A percentile compares a stretch with the other conserved stretches of the same genome.
phyloP scores from a whole-genome alignment of 2,113 vertebrate genomes.

The Odocoileus virginianus region DNA sequence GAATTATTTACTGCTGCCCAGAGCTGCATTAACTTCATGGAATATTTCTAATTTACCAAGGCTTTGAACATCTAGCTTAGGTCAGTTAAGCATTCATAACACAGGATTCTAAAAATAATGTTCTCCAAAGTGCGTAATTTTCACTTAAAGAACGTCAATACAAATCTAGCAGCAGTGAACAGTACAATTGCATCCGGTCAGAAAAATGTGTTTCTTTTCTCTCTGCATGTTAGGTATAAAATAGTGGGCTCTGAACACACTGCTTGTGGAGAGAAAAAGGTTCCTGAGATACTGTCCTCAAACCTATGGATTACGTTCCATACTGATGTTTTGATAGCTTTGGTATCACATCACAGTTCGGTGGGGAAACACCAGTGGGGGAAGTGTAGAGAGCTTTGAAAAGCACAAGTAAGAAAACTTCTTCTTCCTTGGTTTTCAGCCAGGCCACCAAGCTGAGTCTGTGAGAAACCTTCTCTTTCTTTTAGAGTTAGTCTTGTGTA shows the following conservation, averaged over 20 bases:
- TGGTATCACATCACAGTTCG: background rate
- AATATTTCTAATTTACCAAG: slow-evolving; percentile 56
- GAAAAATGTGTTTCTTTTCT: slow-evolving; percentile 12
- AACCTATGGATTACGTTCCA: background rate
- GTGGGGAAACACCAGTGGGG: background rate
- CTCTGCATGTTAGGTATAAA: background rate
- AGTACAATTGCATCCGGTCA: background rate
- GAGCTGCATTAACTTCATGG: slow-evolving; percentile 54
- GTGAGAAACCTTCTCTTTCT: background rate
- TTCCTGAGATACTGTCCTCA: background rate
- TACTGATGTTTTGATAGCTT: background rate
- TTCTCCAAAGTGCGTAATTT: slow-evolving; percentile 40
- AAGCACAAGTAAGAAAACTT: background rate
- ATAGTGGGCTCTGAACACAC: background rate
- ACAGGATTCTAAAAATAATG: slow-evolving; percentile 60
- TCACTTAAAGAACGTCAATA: slow-evolving; percentile 52
- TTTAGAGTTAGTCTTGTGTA: background rate
- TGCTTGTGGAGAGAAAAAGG: background rate
- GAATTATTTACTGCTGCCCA: slow-evolving; percentile 73
- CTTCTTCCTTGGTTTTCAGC: background rate
- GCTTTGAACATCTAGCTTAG: slow-evolving; percentile 65
- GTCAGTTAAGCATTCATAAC: slow-evolving; percentile 66
- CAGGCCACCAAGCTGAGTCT: background rate
- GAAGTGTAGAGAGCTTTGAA: background rate
- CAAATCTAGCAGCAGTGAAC: background rate